phyloP scores from a whole-genome alignment of 1,140 invertebrate genomes.

The Eumeta japonica region DNA sequence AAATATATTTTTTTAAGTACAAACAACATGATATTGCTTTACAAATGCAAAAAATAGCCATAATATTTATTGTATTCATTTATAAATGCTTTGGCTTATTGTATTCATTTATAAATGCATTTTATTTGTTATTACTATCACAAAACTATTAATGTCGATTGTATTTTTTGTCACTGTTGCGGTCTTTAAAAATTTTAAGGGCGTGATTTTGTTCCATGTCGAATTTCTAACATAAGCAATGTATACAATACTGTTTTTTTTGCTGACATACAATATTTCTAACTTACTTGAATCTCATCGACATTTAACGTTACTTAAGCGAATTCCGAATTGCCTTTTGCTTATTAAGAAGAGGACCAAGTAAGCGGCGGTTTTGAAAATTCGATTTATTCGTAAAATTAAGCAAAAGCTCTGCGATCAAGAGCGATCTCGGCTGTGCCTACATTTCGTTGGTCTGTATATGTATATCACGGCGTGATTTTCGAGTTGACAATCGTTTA shows the following conservation, averaged over 20 bases:
- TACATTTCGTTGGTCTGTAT: slow-evolving; percentile 8
- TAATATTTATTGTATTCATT: too few relatives aligned
- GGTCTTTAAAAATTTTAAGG: slow-evolving; percentile 5
- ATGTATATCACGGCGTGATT: not conserved
- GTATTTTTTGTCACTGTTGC: slow-evolving; percentile 19
- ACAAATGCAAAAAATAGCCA: too few relatives aligned
- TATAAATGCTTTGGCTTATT: too few relatives aligned
- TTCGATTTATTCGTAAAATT: slow-evolving; percentile 24
- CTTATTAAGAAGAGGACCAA: slow-evolving; percentile 51
- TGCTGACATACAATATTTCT: not conserved
- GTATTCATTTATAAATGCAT: too few relatives aligned
- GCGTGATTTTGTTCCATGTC: not conserved
- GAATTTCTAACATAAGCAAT: not conserved
- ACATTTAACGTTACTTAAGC: slow-evolving; percentile 10
- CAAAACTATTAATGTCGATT: slow-evolving; percentile 35
- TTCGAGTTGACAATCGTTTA: too few relatives aligned
- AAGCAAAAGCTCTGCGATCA: slow-evolving; percentile 22
- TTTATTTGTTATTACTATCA: too few relatives aligned
- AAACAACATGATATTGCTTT: too few relatives aligned
- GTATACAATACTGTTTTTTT: not conserved
- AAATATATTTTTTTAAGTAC: too few relatives aligned
- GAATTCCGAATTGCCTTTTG: slow-evolving; percentile 29
- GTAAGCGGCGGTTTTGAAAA: slow-evolving; percentile 42
- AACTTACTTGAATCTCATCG: slow-evolving; percentile 11
- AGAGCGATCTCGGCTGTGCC: slow-evolving; percentile 37